Base-by-base conservation (phyloP, 2,888 invertebrate genomes). In the Xestia sexstrigata region DNA sequence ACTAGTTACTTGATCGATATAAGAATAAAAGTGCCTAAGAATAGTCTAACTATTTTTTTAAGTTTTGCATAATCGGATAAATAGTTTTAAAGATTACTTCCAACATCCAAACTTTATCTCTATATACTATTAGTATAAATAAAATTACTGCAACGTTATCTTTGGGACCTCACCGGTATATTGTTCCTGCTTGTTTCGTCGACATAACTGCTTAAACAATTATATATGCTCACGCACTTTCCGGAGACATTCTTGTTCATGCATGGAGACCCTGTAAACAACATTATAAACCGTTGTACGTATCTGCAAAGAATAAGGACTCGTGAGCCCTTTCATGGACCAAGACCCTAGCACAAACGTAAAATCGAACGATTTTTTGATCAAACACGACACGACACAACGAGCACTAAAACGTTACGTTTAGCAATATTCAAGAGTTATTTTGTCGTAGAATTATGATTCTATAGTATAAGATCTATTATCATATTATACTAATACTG, bases 131-230 rank as follows among this genome's bases (percentile, higher is more conserved):
- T 17, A 6, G 17, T 17, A 47, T 49, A 20, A 1, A 20, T 49
- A 20, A 49, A 20, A 49, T 49, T 7, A 49, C 17, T 9, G 49
- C 49, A 47, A 49, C 20, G 15, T 67, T 35, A 35, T 35, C 35
- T 30, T 13, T 42, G 20, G 39, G 20, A 8, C 0, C 74, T 74
- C 23, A 74, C 74, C 45, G 74, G 74, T 47, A 45, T 77, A 76
- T 23, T 47, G 20, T 58, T 58, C 8, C 35, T 74, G 26, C 26
- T 74, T 26, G 15, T 7, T 45, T 45, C 35, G 76, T 74, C 74
- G 20, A 74, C 3, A 47, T 74, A 74, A 76, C 76, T 74, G 76
- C 74, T 74, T 35, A 74, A 47, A 58, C 74, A 74, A 58, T 76
- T 74, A 58, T 76, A 76, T 47, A 74, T 74, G 74, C 58, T 74